These are phyloP conservation scores for Diarsia brunnea DNA, from an alignment of 2,888 invertebrate genomes.

Conservation along the genomic window DNA sequence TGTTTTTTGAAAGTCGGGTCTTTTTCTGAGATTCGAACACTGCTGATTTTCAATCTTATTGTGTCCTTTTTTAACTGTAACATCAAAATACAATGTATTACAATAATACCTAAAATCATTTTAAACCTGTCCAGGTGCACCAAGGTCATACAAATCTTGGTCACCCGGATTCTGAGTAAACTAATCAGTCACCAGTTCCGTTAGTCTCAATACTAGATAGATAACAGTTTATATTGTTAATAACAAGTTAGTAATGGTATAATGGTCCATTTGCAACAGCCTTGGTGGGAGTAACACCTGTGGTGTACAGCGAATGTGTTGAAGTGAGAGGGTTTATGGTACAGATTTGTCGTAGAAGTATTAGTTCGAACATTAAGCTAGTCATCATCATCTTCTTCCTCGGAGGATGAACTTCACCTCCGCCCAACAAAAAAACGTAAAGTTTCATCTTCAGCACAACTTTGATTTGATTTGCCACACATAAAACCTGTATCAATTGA, in stretches of 20 bases:
- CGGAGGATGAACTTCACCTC: too few relatives aligned
- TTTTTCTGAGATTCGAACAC: background rate
- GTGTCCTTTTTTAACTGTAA: too few relatives aligned
- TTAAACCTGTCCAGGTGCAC: background rate
- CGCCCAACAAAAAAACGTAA: too few relatives aligned
- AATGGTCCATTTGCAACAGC: conserved; percentile 40
- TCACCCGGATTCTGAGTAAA: conserved; percentile 45
- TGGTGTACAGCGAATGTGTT: conserved; percentile 44
- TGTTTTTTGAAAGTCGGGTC: too few relatives aligned
- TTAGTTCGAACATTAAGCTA: conserved; percentile 5
- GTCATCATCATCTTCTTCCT: too few relatives aligned
- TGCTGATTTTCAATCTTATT: too few relatives aligned
- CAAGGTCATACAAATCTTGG: conserved; percentile 42
- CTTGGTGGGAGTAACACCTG: conserved; percentile 61
- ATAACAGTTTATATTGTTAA: conserved; percentile 40
- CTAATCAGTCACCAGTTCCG: conserved; percentile 32
- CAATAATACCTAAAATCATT: conserved; percentile 11
- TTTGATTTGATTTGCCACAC: too few relatives aligned
- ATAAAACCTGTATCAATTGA: too few relatives aligned
- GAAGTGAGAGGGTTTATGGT: conserved; percentile 47
- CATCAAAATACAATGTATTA: too few relatives aligned
- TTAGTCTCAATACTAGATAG: conserved; percentile 38
- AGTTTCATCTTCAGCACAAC: too few relatives aligned
- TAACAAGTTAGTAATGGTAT: conserved; percentile 33
- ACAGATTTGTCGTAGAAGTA: conserved; percentile 18